Base-by-base conservation (phyloP, 1,140 invertebrate genomes). In the Augochlora pura region DNA sequence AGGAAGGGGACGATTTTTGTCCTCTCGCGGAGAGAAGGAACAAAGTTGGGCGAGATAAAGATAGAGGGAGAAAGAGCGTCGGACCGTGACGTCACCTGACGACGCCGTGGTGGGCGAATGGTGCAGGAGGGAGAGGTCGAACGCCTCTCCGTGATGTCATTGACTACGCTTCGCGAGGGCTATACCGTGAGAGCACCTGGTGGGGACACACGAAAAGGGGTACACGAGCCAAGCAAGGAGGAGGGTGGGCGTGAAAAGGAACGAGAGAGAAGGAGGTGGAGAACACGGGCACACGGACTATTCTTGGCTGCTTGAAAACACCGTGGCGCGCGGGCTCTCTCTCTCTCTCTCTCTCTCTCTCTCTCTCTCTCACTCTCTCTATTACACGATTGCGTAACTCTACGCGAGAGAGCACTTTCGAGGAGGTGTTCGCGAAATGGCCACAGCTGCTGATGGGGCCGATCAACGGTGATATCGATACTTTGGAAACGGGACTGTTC, bases 241-340 rank as follows among this genome's bases (percentile, higher is more conserved):
- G 38, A 57, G 60, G 62, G 46, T 71, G 69, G 74, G 76, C 71
- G 77, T 80, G 16, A 70, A 83, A 70, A 75, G 49, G 64, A 81
- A 84, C 59, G 59, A 68, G 80, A 71, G 75, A 68, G 83, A 66
- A 82, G 80, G 83, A 63, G 63, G 27, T 80, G 84, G 71, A 85
- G 49, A 52, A 16, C 16, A 52, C 49, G 49, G 49, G 49, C 49
- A 85, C 59, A 85, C 60, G 81, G 21, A 81, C 83, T 90, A 90
- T 89, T 90, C 79, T 87, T 88, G 75, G 83, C 77, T 66, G 79
- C 77, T 77, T 90, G 18, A 80, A 84, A 85, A 82, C 86, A 82
- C 65, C 57, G 72, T 82, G 32, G 32, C 32, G 73, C 82, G 85
- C 83, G 52, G 16, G 49, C 49, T 52, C 42, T 46, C 42, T 46